These are phyloP conservation scores for Parambassis ranga DNA, from an alignment of 2,797 vertebrate species.

Conservation along the genomic window DNA sequence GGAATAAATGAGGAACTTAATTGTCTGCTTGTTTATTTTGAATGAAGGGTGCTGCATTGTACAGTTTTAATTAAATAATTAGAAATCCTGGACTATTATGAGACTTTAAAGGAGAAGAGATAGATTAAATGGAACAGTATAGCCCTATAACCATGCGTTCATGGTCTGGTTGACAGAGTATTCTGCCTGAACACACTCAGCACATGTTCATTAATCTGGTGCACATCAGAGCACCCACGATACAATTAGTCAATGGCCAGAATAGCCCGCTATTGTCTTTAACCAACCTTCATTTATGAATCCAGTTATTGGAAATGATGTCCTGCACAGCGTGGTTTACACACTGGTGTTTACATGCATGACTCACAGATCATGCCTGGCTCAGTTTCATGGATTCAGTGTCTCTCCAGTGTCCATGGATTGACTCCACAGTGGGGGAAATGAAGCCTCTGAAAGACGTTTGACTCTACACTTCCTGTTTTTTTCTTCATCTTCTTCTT, in stretches of 20 bases:
- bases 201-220: slow-evolving; percentile 72
- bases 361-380: slow-evolving; percentile 50
- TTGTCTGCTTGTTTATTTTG: slow-evolving; percentile 37
- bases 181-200: slow-evolving; percentile 59
- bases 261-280: slow-evolving; percentile 44
- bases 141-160: slow-evolving; percentile 50
- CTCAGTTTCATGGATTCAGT: slow-evolving; percentile 42
- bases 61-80: too few relatives aligned
- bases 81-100: slow-evolving; percentile 13
- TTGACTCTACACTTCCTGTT: slow-evolving; percentile 45
- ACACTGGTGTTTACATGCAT: slow-evolving; percentile 33
- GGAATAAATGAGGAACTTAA: slow-evolving; percentile 32
- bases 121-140: slow-evolving; percentile 27
- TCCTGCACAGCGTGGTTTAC: slow-evolving; percentile 33
- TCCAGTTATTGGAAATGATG: slow-evolving; percentile 34
- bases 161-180: slow-evolving; percentile 57
- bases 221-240: slow-evolving; percentile 59
- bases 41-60: slow-evolving; percentile 11
- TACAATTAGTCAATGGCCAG: slow-evolving; percentile 62
- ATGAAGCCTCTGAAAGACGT: slow-evolving; percentile 39
- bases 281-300: slow-evolving; percentile 44
- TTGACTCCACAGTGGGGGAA: slow-evolving; percentile 33
- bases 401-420: slow-evolving; percentile 22
- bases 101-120: background rate
- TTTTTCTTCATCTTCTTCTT: background rate